These are phyloP conservation scores for Synanceia verrucosa DNA, from an alignment of 2,797 vertebrate genomes.

Conservation along the genomic window DNA sequence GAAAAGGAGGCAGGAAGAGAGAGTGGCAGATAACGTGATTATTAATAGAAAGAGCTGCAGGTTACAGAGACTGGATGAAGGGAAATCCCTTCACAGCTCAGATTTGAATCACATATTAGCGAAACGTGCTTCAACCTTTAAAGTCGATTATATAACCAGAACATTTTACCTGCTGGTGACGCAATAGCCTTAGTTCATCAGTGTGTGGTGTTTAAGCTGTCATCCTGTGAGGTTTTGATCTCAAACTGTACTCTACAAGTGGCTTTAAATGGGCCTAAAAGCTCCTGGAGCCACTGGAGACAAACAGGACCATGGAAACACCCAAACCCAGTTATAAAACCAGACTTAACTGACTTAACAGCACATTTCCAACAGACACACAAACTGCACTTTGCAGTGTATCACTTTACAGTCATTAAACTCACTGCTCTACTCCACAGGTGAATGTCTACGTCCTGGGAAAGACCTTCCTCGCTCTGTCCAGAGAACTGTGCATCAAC, in stretches of 20 bases:
- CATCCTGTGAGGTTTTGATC: not conserved
- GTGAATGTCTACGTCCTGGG: constrained; percentile 98
- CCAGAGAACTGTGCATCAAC: constrained; percentile 97
- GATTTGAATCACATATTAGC: constrained; percentile 47
- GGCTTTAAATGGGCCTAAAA: constrained; percentile 8
- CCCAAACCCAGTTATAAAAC: constrained; percentile 1
- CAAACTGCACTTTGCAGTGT: not conserved
- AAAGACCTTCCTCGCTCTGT: constrained; percentile 92
- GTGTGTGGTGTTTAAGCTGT: too few relatives aligned
- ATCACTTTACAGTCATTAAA: not conserved
- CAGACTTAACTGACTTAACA: not conserved
- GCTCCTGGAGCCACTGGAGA: not conserved
- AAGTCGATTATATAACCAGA: constrained; percentile 38
- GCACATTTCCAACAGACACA: not conserved
- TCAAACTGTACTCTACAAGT: constrained; percentile 5
- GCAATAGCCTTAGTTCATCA: not conserved
- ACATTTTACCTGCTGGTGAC: constrained; percentile 27
- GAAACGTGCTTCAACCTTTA: constrained; percentile 19
- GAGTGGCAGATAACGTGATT: not conserved
- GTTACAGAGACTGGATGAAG: not conserved
- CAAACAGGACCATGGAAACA: not conserved
- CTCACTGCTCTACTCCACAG: constrained; percentile 71
- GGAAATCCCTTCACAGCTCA: constrained; percentile 11
- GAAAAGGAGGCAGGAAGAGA: not conserved
- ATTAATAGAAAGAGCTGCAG: not conserved